Evolutionary conservation across 2,113 vertebrate species (phyloP).

Genomic region (Noturus placidus): DNA sequence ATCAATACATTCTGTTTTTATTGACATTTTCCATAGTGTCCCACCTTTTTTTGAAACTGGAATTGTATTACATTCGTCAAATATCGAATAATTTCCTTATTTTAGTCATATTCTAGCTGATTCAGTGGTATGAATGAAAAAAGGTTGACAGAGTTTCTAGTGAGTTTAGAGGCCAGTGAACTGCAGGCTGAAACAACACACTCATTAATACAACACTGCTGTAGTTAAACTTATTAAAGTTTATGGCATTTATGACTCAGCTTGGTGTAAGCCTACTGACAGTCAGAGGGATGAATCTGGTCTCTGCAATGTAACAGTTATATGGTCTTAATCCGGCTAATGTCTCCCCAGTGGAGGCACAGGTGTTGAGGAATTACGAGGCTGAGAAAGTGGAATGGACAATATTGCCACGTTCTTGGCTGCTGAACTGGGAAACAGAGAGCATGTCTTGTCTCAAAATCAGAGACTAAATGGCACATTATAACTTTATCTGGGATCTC

Average conservation of each 20-base stretch:
- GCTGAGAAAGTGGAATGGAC: background rate
- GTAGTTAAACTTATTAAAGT: constrained; percentile 26
- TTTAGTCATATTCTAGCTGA: too few relatives aligned
- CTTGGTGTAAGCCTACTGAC: constrained; percentile 29
- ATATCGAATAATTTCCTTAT: too few relatives aligned
- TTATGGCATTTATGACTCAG: constrained; percentile 7
- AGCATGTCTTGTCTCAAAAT: constrained; percentile 23
- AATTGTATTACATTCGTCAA: too few relatives aligned
- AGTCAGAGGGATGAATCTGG: constrained; percentile 24
- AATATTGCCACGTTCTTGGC: background rate
- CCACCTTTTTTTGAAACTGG: too few relatives aligned
- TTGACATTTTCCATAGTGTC: too few relatives aligned
- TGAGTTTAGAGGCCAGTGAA: background rate
- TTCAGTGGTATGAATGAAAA: background rate
- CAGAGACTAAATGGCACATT: constrained; percentile 27
- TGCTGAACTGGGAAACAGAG: constrained; percentile 33
- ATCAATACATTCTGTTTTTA: too few relatives aligned
- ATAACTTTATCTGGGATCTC: constrained; percentile 22
- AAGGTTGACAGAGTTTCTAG: background rate
- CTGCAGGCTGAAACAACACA: background rate
- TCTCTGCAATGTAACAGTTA: constrained; percentile 40
- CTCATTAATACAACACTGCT: constrained; percentile 14
- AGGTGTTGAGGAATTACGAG: constrained; percentile 50
- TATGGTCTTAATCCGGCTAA: constrained; percentile 50
- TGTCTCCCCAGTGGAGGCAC: constrained; percentile 39